Conservation (phyloP, 2,113 vertebrate species). For the Sarotherodon lohbergeri region DNA sequence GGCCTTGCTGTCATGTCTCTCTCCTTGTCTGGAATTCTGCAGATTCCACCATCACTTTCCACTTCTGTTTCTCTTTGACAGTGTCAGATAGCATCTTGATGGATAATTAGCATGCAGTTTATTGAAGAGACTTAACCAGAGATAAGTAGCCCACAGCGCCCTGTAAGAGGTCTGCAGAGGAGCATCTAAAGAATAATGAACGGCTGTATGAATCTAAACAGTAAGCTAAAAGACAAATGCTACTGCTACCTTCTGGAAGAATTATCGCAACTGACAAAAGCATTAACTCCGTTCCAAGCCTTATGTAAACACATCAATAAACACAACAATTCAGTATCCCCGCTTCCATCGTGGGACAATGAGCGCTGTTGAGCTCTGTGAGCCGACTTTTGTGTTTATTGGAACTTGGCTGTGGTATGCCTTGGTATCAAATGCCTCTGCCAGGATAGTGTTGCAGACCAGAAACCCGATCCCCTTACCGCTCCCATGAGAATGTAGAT, state of each 20-base stretch:
- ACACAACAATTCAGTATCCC: slow-evolving; percentile 39
- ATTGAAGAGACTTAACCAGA: slow-evolving; percentile 18
- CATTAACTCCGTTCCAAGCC: slow-evolving; percentile 7
- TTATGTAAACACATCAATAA: slow-evolving; percentile 46
- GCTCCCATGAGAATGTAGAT: slow-evolving; percentile 15
- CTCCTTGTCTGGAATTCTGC: slow-evolving; percentile 52
- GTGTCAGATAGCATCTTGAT: slow-evolving; percentile 42
- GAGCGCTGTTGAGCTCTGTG: slow-evolving; percentile 4
- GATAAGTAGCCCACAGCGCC: neutral
- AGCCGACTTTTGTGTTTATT: slow-evolving; percentile 39
- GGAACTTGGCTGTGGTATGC: slow-evolving; percentile 38
- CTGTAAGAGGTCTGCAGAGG: neutral
- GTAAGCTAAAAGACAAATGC: neutral
- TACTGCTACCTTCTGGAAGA: neutral
- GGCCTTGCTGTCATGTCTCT: slow-evolving; percentile 43
- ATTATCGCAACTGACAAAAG: slow-evolving; percentile 24
- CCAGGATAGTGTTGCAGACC: slow-evolving; percentile 33
- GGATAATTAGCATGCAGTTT: slow-evolving; percentile 27
- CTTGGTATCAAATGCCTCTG: slow-evolving; percentile 38
- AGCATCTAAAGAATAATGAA: neutral
- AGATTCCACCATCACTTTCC: slow-evolving; percentile 49
- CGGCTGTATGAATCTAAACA: neutral
- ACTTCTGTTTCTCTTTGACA: slow-evolving; percentile 34
- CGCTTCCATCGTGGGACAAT: slow-evolving; percentile 12
- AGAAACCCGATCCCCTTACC: slow-evolving; percentile 36